Evolutionary conservation across 2,888 invertebrate genomes (phyloP).

Genomic region (Dilophus febrilis): DNA sequence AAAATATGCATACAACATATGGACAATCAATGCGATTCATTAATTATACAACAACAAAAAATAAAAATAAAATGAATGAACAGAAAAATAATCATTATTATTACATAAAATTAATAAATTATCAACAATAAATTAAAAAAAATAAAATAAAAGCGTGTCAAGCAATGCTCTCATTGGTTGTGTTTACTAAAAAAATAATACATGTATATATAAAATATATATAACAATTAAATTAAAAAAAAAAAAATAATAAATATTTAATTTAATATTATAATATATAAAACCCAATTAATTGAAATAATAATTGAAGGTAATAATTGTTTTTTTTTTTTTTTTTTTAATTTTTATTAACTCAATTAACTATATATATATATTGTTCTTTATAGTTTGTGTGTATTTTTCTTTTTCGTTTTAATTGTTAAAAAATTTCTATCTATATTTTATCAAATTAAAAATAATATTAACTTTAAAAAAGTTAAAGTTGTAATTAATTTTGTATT

Average conservation of each 20-base stretch:
- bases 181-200: conserved; percentile 1
- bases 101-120: neutral
- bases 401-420: neutral
- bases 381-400: neutral
- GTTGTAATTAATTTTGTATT: neutral
- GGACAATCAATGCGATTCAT: too few relatives aligned
- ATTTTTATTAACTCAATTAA: neutral
- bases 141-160: too few relatives aligned
- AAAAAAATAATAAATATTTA: neutral
- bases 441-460: too few relatives aligned
- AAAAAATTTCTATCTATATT: neutral
- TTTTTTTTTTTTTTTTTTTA: too few relatives aligned
- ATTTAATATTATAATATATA: neutral
- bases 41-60: too few relatives aligned
- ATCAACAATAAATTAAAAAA: neutral
- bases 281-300: too few relatives aligned
- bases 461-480: too few relatives aligned
- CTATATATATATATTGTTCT: neutral
- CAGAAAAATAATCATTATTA: neutral
- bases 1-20: too few relatives aligned
- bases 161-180: conserved; percentile 8
- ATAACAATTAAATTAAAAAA: neutral
- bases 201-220: neutral
- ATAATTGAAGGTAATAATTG: too few relatives aligned
- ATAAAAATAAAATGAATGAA: neutral